phyloP scores from a whole-genome alignment of 2,888 invertebrate genomes.

The Meghimatium bilineatum region DNA sequence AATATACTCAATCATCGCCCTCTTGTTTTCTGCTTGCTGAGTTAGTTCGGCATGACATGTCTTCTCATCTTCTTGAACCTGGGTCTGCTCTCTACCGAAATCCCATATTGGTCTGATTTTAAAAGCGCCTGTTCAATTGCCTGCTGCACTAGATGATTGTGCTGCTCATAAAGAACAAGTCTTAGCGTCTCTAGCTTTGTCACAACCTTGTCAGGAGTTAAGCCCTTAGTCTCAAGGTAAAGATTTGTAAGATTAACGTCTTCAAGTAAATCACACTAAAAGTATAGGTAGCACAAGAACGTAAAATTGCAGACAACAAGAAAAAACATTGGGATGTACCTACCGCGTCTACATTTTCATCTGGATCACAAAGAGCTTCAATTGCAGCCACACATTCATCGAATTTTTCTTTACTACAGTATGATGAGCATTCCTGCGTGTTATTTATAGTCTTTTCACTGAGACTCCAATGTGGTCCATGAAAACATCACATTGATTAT shows the following conservation, averaged over 20 bases:
- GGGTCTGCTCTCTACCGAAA: not conserved
- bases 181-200: not conserved
- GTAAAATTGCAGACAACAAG: not conserved
- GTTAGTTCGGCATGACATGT: not conserved
- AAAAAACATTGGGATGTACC: not conserved
- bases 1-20: conserved; percentile 2
- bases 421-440: not conserved
- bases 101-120: conserved; percentile 2
- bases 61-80: not conserved
- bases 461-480: not conserved
- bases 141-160: not conserved
- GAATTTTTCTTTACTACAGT: not conserved
- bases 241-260: not conserved
- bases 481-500: not conserved
- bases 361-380: not conserved
- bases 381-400: not conserved
- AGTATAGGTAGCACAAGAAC: not conserved
- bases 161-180: not conserved
- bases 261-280: not conserved
- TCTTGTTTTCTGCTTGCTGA: not conserved
- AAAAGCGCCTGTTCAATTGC: not conserved
- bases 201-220: not conserved
- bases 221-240: not conserved
- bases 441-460: not conserved
- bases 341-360: not conserved